Evolutionary conservation across 2,797 vertebrate genomes (phyloP), one percentile per base, ranked within the genome.

Genomic region (Linurgus olivaceus): DNA sequence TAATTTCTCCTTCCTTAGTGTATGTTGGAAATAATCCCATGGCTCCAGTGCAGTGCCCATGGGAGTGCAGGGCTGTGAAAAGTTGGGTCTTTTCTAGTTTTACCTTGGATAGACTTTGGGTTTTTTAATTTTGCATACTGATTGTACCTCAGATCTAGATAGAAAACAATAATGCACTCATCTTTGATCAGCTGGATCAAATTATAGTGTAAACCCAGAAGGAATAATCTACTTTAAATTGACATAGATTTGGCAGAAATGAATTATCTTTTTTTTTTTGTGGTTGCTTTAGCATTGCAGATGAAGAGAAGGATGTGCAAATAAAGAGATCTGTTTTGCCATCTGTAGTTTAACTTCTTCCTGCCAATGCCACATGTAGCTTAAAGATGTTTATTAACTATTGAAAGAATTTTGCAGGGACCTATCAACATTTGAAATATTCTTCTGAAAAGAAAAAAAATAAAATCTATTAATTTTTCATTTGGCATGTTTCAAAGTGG

Each of bases 291-390:
- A 96, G 78, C 91, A 94, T 88, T 97, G 91, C 94, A 96, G 91
- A 98, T 97, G 96, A 98, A 96, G 95, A 94, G 95, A 97, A 97
- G 90, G 94, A 97, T 97, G 96, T 97, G 97, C 92, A 98, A 97
- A 97, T 98, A 98, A 98, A 98, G 97, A 98, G 97, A 97, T 97
- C 97, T 98, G 97, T 88, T 98, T 96, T 88, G 50, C 97, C 97
- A 97, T 98, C 98, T 98, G 98, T 96, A 97, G 96, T 97, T 98
- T 97, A 95, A 94, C 75, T 94, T 97, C 91, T 88, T 96, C 76
- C 94, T 97, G 96, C 97, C 97, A 98, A 78, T 88, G 92, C 94
- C 94, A 97, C 96, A 89, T 91, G 73, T 91, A 97, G 77, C 78
- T 94, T 94, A 95, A 96, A 97, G 89, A 97, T 97, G 96, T 97